Evolutionary conservation across 2,113 vertebrate genomes (phyloP), one percentile per base, ranked within the genome.

Genomic region (Taxidea taxus): DNA sequence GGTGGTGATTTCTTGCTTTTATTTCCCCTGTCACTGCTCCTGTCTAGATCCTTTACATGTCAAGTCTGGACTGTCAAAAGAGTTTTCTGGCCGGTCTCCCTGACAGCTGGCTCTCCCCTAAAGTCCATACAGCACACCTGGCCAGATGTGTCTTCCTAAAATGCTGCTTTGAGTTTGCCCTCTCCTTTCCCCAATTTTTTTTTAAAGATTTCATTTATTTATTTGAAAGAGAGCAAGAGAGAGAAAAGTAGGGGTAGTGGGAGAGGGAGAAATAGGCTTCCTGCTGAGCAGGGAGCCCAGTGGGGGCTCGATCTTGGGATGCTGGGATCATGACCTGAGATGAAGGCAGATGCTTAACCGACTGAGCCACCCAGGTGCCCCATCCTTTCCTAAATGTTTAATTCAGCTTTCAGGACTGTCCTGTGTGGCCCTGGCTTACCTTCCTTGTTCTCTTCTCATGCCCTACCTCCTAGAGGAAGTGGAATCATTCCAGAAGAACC

Each of bases 11-110:
- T 97, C 72, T 96, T 97, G 56, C 64, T 94, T 89, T 88, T 62
- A 78, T 97, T 85, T 97, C 42, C 54, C 56, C 44, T 56, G 42
- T 81, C 87, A 74, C 80, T 87, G 56, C 34, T 95, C 80, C 93
- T 77, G 78, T 95, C 94, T 96, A 87, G 83, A 95, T 14, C 68
- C 56, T 84, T 83, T 94, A 58, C 21, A 51, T 83, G 47, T 96
- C 49, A 90, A 93, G 20, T 85, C 56, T 51, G 75, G 34, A 54
- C 90, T 97, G 95, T 97, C 90, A 97, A 93, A 97, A 97, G 56
- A 95, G 75, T 75, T 87, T 75, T 75, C 92, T 85, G 78, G 74
- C 83, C 87, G 56, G 96, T 80, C 62, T 94, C 47, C 60, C 78
- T 80, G 82, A 78, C 93, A 89, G 74, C 74, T 87, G 91, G 74